Conservation (phyloP, 2,113 vertebrate species). For the Xiphophorus couchianus region DNA sequence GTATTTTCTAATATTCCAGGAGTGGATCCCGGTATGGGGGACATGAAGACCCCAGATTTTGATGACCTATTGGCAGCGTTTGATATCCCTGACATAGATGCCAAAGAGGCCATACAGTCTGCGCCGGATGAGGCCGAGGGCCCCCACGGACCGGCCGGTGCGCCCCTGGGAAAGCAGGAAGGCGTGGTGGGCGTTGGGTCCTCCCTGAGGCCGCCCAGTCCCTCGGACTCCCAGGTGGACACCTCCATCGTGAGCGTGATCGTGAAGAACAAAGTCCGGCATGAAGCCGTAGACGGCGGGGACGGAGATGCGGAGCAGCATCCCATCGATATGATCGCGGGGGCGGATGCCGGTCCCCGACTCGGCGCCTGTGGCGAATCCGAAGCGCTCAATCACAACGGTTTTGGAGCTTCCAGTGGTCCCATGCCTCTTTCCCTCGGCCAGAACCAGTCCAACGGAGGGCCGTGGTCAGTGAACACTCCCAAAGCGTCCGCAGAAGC, state of each 20-base stretch:
- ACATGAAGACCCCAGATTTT: constrained; percentile 97
- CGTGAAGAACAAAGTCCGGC: constrained; percentile 91
- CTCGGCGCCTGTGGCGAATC: constrained; percentile 68
- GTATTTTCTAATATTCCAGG: constrained; percentile 57
- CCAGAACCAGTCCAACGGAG: constrained; percentile 79
- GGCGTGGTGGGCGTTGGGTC: constrained; percentile 71
- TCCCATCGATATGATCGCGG: constrained; percentile 64
- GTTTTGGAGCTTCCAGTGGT: constrained; percentile 72
- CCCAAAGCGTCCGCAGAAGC: constrained; percentile 73
- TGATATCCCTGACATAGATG: constrained; percentile 94
- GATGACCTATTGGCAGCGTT: constrained; percentile 95
- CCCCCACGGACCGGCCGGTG: constrained; percentile 66
- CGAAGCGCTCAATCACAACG: constrained; percentile 76
- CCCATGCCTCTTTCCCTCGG: constrained; percentile 67
- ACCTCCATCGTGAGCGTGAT: constrained; percentile 92
- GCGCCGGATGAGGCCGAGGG: constrained; percentile 85
- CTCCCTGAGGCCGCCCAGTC: constrained; percentile 70
- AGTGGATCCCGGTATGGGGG: constrained; percentile 87
- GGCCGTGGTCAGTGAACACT: constrained; percentile 77
- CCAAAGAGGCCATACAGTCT: constrained; percentile 92
- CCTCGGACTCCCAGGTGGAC: constrained; percentile 75
- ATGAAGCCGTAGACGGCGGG: constrained; percentile 80
- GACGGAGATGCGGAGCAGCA: constrained; percentile 70
- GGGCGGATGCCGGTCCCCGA: constrained; percentile 67
- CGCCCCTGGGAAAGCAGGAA: constrained; percentile 69